Conservation (phyloP, 1,140 invertebrate genomes). For the Linepithema humile region DNA sequence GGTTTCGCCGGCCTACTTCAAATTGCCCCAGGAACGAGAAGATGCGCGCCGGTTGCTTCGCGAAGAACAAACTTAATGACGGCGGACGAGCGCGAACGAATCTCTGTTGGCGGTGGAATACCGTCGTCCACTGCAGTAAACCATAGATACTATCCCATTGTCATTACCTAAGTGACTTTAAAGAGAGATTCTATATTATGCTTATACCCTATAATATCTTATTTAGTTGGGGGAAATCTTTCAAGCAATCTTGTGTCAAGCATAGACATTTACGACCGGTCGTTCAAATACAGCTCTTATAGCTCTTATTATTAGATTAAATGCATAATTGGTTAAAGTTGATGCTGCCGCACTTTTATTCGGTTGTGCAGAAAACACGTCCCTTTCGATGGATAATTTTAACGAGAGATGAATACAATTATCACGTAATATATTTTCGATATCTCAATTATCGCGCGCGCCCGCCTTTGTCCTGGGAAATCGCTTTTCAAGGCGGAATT, state of each 20-base stretch:
- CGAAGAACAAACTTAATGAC: conserved; percentile 47
- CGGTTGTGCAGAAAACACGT: background rate
- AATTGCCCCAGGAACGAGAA: conserved; percentile 56
- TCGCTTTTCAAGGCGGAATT: no score
- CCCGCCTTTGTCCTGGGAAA: background rate
- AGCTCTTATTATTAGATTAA: background rate
- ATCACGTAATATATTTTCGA: no score
- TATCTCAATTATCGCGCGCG: background rate
- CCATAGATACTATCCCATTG: conserved; percentile 1
- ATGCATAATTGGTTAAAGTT: background rate
- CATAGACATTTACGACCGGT: background rate
- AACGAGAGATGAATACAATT: background rate
- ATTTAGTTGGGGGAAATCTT: background rate
- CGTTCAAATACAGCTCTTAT: background rate
- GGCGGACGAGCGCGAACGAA: conserved; percentile 45
- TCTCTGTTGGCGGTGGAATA: background rate
- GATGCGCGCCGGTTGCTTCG: conserved; percentile 42
- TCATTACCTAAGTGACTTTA: conserved; percentile 47
- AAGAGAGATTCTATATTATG: background rate
- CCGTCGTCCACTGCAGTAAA: conserved; percentile 12
- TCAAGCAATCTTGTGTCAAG: background rate
- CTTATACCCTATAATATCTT: conserved; percentile 26
- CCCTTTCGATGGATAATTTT: background rate
- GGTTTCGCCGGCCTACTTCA: conserved; percentile 56
- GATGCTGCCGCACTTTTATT: background rate